Base-by-base conservation (phyloP, 2,113 vertebrate species). In the Steatornis caripensis region DNA sequence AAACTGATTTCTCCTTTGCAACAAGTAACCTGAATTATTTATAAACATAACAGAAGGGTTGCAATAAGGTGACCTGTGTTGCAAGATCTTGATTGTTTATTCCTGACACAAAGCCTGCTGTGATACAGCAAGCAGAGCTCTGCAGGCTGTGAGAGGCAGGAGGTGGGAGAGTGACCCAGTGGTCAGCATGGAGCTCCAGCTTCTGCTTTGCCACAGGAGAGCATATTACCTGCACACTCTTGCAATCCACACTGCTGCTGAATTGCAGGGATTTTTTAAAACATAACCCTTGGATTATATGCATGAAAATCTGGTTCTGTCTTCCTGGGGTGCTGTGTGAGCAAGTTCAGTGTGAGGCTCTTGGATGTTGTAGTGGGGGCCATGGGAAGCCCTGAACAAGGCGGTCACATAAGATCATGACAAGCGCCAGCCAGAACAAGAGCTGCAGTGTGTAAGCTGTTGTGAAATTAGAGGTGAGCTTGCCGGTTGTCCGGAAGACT, bases 1-100 rank as follows among this genome's bases (percentile, higher is more conserved):
- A 57, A 91, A 84, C 60, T 53, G 51, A 39, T 70, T 68, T 90
- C 43, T 93, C 29, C 64, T 57, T 87, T 89, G 77, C 48, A 71
- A 49, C 69, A 80, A 71, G 49, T 69, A 76, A 45, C 10, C 48
- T 51, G 61, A 91, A 75, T 84, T 87, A 89, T 76, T 92, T 84
- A 81, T 68, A 49, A 5, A 58, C 36, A 29, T 84, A 92, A 79
- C 15, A 46, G 60, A 88, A 66, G n/a, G 15, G 45, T 65, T 87
- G 65, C 60, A 81, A 18, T 69, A 10, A 90, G 69, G 18, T 60
- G 68, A 75, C 45, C 36, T 24, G 9, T 84, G 13, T 62, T 55
- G 20, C 2, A 13, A 90, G 79, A 64, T 61, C 69, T 54, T 12
- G 23, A 26, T 57, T 78, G 34, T 69, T 95, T 76, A 41, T 60